Evolutionary conservation across 2,888 invertebrate genomes (phyloP).

Genomic region (Aricia artaxerxes): DNA sequence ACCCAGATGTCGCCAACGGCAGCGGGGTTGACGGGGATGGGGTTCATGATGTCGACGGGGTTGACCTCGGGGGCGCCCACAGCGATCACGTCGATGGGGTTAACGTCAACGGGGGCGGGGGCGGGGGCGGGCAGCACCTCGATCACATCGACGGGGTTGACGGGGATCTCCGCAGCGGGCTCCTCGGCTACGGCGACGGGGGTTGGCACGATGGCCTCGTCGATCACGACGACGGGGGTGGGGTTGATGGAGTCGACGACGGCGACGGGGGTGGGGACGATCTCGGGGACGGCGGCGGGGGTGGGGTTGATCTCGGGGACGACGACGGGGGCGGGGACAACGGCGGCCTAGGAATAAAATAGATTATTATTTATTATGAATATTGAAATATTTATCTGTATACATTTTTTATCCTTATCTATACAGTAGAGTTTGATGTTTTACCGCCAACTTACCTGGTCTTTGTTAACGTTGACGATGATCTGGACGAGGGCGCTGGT

Average conservation of each 20-base stretch:
- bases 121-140: conserved; percentile 33
- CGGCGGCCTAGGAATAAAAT: conserved; percentile 31
- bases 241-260: conserved; percentile 38
- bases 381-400: not conserved
- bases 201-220: conserved; percentile 11
- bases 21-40: conserved; percentile 30
- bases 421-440: not conserved
- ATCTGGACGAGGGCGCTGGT: conserved; percentile 58
- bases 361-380: no score
- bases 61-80: conserved; percentile 41
- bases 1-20: not conserved
- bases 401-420: not conserved
- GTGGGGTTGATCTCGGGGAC: conserved; percentile 35
- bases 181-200: conserved; percentile 31
- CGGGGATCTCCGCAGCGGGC: conserved; percentile 1
- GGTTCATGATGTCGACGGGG: conserved; percentile 32
- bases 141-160: conserved; percentile 27
- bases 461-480: conserved; percentile 51
- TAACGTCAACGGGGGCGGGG: conserved; percentile 35
- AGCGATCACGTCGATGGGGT: conserved; percentile 45
- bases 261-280: conserved; percentile 40
- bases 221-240: conserved; percentile 41
- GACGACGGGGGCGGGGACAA: conserved; percentile 20
- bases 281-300: conserved; percentile 32
- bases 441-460: conserved; percentile 40